Evolutionary conservation across 2,888 invertebrate genomes (phyloP).

Genomic region (Drosophila formosana): DNA sequence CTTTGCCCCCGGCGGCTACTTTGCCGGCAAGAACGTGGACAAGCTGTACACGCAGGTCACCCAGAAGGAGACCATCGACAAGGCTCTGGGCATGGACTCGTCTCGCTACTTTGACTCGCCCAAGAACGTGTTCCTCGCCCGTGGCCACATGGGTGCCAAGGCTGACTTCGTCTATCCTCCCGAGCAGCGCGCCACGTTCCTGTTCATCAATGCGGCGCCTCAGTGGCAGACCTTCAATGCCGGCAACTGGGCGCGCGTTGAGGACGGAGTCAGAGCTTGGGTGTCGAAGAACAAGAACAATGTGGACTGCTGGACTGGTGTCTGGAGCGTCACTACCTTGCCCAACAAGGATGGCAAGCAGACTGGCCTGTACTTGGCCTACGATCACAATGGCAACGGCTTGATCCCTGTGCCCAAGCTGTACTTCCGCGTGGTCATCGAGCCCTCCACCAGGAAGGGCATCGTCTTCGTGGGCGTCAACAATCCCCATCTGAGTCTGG

Average conservation of each 20-base stretch:
- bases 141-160: constrained; percentile 86
- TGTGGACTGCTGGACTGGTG: constrained; percentile 86
- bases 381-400: constrained; percentile 72
- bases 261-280: constrained; percentile 85
- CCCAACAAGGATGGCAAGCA: constrained; percentile 84
- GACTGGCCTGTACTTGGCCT: constrained; percentile 81
- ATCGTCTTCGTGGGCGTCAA: constrained; percentile 86
- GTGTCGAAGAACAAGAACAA: constrained; percentile 80
- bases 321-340: constrained; percentile 86
- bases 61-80: constrained; percentile 80
- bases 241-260: constrained; percentile 87
- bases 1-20: constrained; percentile 78
- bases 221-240: constrained; percentile 87
- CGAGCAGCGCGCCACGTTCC: constrained; percentile 86
- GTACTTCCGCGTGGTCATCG: constrained; percentile 87
- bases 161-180: constrained; percentile 86
- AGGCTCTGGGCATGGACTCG: constrained; percentile 73
- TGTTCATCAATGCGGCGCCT: constrained; percentile 86
- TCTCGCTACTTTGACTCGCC: constrained; percentile 57
- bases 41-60: constrained; percentile 77
- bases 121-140: constrained; percentile 80
- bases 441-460: constrained; percentile 84
- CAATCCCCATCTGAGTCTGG: constrained; percentile 77
- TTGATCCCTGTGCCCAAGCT: constrained; percentile 86
- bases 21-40: constrained; percentile 77